Base-by-base conservation (phyloP, 2,888 invertebrate genomes). In the Habroteleia sp. region DNA sequence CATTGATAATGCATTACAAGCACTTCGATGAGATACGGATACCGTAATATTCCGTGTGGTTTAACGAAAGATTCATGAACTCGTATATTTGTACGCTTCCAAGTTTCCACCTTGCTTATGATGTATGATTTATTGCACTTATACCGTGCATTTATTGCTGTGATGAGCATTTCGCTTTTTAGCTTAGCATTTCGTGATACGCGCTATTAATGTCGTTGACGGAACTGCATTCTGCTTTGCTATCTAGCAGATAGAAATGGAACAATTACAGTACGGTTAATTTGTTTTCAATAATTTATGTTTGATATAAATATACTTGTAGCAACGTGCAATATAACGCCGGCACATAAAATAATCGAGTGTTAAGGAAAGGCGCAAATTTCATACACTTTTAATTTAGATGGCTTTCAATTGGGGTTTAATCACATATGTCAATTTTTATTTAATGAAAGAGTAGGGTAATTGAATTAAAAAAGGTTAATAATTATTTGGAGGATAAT, bases 1-100 rank as follows among this genome's bases (percentile, higher is more conserved):
- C 48, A 72, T 39, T 50, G 71, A 62, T 71, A 75, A 71, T 71
- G 75, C 65, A 75, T 75, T 71, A 75, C 48, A 42, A 50, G 37
- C 27, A 25, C 14, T 65, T 65, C 44, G 44, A 48, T 29, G 16
- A 11, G 60, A 44, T 65, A 66, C 44, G 29, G 66, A 56, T 50
- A 74, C 50, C 31, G 35, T 68, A 74, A 68, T 74, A 63, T 48
- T 50, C 41, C 46, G 41, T 50, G 42, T 20, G 29, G 27, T 56
- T 74, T 62, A 62, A 29, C 60, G 29, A 60, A 73, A 46, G 65
- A 73, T 66, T 58, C 73, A 46, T 65, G 58, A 60, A 62, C 60
- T 48, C 48, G 3, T 44, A 20, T 42, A 35, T 42, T 25, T 20
- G 41, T 33, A 50, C 14, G 48, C 6, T 54, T 14, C 50, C 13